Conservation (phyloP, 2,888 invertebrate species). For the Drosophila buzzatii region DNA sequence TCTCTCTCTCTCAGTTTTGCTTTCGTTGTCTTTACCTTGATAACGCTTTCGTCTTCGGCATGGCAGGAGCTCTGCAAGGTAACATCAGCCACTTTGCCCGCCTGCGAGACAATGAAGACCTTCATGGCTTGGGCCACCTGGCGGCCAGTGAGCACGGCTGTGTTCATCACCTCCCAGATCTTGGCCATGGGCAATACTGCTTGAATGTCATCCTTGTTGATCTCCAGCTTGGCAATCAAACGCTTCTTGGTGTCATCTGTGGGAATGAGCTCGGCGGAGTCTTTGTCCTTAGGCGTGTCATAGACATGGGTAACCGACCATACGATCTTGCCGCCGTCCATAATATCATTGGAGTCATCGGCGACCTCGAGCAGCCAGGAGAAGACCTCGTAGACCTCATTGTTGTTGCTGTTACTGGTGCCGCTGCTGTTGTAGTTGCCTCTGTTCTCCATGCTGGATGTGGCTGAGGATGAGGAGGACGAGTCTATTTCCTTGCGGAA, state of each 20-base stretch:
- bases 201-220: constrained; percentile 97
- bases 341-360: constrained; percentile 91
- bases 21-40: constrained; percentile 89
- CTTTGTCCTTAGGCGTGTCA: constrained; percentile 86
- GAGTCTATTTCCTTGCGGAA: constrained; percentile 87
- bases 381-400: constrained; percentile 91
- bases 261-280: constrained; percentile 75
- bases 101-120: constrained; percentile 97
- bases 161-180: constrained; percentile 98
- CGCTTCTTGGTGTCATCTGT: constrained; percentile 87
- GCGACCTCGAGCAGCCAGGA: constrained; percentile 96
- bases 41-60: constrained; percentile 97
- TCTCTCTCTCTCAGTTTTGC: background rate
- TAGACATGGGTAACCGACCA: constrained; percentile 93
- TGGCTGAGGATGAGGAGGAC: constrained; percentile 27
- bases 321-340: constrained; percentile 93
- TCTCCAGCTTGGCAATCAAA: constrained; percentile 93
- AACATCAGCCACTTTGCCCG: constrained; percentile 97
- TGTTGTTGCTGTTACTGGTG: constrained; percentile 63
- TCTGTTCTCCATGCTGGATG: constrained; percentile 59
- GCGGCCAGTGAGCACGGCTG: constrained; percentile 96
- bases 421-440: constrained; percentile 30
- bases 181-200: constrained; percentile 97
- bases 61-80: constrained; percentile 97
- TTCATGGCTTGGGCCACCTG: constrained; percentile 98